phyloP scores from a whole-genome alignment of 2,888 invertebrate species.

The Apotomis capreana region DNA sequence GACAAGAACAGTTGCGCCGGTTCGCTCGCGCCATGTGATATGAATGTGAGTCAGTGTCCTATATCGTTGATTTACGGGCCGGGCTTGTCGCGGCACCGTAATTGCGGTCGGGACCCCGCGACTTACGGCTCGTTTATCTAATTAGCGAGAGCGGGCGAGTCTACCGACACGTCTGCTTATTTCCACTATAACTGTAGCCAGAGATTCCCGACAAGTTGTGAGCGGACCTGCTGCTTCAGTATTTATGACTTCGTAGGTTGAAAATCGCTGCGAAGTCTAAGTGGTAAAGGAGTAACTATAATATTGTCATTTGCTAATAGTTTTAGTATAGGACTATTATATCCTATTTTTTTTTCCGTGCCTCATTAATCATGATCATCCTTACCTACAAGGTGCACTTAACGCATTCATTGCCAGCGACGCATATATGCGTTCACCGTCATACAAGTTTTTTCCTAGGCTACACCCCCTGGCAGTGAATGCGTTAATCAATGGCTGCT shows the following conservation, averaged over 20 bases:
- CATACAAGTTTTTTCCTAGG: too few relatives aligned
- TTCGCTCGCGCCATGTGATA: conserved; percentile 29
- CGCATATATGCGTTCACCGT: too few relatives aligned
- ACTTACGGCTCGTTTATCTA: conserved; percentile 81
- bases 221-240: neutral
- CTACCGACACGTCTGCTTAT: conserved; percentile 57
- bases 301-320: too few relatives aligned
- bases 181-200: conserved; percentile 10
- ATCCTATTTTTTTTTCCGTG: too few relatives aligned
- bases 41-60: conserved; percentile 69
- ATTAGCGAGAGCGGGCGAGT: conserved; percentile 69
- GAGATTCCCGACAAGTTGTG: conserved; percentile 27
- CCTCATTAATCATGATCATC: too few relatives aligned
- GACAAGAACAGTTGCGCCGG: neutral
- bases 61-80: conserved; percentile 77
- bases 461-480: too few relatives aligned
- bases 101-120: conserved; percentile 81
- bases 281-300: too few relatives aligned
- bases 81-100: conserved; percentile 63
- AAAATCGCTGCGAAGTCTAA: neutral
- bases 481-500: too few relatives aligned
- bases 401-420: too few relatives aligned
- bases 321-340: too few relatives aligned
- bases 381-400: too few relatives aligned
- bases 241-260: neutral